Evolutionary conservation across 2,888 invertebrate species (phyloP), one percentile per base, ranked within the genome.

Genomic region (Caenorhabditis wallacei): DNA sequence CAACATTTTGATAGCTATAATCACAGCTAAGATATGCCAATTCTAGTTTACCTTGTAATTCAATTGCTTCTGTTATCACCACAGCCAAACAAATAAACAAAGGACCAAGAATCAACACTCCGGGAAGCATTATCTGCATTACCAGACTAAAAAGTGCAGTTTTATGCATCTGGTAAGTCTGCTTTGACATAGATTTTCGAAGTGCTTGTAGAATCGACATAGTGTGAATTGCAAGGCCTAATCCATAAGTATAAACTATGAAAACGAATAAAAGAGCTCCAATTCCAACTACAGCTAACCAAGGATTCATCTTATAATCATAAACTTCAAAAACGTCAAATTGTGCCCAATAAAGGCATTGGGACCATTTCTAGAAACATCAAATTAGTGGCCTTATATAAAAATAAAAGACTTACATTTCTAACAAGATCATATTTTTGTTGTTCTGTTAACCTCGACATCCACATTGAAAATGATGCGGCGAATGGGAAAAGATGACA

Each of bases 301-400:
- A 80, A 2, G 56, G 53, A 37, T 80, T 80, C n/a, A 26, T 16
- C 2, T 40, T 26, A 57, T 61, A 71, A 43, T 80, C 79, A 54
- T 80, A 80, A 24, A 80, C 66, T 8, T 51, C 53, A 30, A 80
- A 80, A 10, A 40, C 66, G 0, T 46, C 22, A 18, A 22, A 13
- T 10, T 26, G 3, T 7, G 71, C 3, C 59, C 71, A 64, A 13
- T 4, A 26, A n/a, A 74, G 51, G 18, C 74, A 74, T 16, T 74
- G 64, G 2, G 64, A 56, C 46, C 43, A 64, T 11, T 57, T 22
- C 74, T 74, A 18, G 22, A 48, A 2, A 24, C n/a, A 61, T n/a
- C n/a, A 5, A 48, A n/a, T 2, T 43, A n/a, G n/a, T n/a, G n/a
- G n/a, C 13, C 13, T 5, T 13, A 2, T 43, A 16, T 11, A 5